These are phyloP conservation scores for Cryptocephalus moraei DNA, from an alignment of 2,888 invertebrate genomes.

Conservation along the genomic window DNA sequence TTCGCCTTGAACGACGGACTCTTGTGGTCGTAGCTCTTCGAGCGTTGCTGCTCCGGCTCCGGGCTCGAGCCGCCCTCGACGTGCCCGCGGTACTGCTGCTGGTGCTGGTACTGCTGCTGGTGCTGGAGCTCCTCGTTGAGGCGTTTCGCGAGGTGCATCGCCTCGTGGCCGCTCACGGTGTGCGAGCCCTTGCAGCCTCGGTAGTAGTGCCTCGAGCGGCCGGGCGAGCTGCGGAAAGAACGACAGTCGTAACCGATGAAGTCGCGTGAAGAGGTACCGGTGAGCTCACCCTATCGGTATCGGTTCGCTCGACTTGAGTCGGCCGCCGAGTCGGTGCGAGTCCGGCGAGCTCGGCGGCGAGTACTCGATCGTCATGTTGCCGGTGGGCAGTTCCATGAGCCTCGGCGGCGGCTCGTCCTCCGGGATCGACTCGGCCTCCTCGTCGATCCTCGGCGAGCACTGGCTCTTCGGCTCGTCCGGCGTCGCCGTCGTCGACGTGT, in stretches of 20 bases:
- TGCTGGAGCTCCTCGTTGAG: constrained; percentile 53
- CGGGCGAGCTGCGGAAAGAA: background rate
- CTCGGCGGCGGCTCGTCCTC: constrained; percentile 24
- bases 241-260: too few species aligned
- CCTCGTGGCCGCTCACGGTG: constrained; percentile 74
- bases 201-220: background rate
- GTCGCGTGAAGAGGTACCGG: too few species aligned
- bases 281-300: constrained; percentile 68
- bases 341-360: constrained; percentile 18
- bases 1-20: constrained; percentile 21
- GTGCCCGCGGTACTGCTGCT: constrained; percentile 22
- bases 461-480: constrained; percentile 35
- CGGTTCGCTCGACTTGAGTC: constrained; percentile 56
- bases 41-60: constrained; percentile 46
- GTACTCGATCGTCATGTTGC: constrained; percentile 8
- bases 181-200: constrained; percentile 44
- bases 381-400: constrained; percentile 14
- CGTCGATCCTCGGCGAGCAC: constrained; percentile 55
- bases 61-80: constrained; percentile 40
- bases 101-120: constrained; percentile 27
- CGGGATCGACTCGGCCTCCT: constrained; percentile 48
- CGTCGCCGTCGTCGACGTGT: constrained; percentile 52
- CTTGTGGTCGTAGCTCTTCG: constrained; percentile 58
- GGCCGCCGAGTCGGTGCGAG: constrained; percentile 28
- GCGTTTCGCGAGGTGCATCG: constrained; percentile 62